phyloP scores from a whole-genome alignment of 2,113 vertebrate species.

The Salvator merianae region DNA sequence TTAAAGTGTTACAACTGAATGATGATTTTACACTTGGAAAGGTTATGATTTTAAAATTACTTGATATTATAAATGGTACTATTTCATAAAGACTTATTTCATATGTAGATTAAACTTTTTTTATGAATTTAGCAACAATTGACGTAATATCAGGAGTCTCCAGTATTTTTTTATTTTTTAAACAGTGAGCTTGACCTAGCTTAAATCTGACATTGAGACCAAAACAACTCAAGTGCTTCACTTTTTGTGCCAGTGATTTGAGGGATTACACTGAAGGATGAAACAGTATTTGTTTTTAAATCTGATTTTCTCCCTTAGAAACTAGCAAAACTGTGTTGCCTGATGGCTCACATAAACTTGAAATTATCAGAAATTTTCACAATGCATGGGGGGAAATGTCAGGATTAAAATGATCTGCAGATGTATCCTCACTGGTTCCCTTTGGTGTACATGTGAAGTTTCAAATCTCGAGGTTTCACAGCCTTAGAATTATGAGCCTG shows the following conservation, averaged over 20 bases:
- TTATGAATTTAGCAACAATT: conserved; percentile 17
- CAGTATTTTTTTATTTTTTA: background rate
- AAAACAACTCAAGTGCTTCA: background rate
- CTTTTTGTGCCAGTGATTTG: background rate
- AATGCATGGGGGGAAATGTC: too few species aligned
- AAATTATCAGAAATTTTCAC: too few species aligned
- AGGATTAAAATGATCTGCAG: too few species aligned
- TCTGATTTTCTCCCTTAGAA: too few species aligned
- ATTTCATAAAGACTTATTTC: background rate
- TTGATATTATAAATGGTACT: conserved; percentile 4
- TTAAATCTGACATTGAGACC: background rate
- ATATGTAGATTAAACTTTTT: background rate
- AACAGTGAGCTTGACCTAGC: background rate
- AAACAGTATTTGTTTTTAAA: background rate
- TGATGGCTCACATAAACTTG: too few species aligned
- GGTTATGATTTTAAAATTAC: background rate
- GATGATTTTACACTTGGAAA: background rate
- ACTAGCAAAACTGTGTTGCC: too few species aligned
- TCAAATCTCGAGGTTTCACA: too few species aligned
- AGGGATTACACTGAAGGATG: background rate
- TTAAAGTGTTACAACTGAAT: background rate
- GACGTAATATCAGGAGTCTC: background rate
- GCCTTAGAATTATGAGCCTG: too few species aligned
- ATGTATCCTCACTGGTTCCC: too few species aligned
- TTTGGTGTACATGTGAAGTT: too few species aligned